Evolutionary conservation across 2,888 invertebrate species (phyloP).

Genomic region (Pegoplata infirma): DNA sequence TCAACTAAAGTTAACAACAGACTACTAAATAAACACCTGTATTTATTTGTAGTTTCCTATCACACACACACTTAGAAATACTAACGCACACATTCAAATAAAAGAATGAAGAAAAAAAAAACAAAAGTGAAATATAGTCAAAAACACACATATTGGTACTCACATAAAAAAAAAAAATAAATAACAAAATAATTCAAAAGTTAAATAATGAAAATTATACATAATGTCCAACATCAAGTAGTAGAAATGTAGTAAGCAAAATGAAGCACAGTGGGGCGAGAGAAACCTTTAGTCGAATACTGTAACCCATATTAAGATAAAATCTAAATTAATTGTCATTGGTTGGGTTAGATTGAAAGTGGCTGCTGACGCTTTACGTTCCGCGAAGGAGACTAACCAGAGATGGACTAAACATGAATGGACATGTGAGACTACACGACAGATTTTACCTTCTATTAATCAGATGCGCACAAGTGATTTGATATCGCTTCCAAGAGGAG

Average conservation of each 20-base stretch:
- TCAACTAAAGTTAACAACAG: conserved; percentile 42
- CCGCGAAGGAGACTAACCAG: no score
- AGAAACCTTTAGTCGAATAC: no score
- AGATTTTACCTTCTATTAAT: no score
- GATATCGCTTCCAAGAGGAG: no score
- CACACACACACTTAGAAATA: background rate
- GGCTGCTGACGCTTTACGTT: no score
- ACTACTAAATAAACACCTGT: conserved; percentile 53
- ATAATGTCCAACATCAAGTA: conserved; percentile 6
- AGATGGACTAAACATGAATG: no score
- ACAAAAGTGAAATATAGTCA: conserved; percentile 22
- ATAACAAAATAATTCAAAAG: conserved; percentile 44
- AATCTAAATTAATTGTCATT: no score
- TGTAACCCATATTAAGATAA: no score
- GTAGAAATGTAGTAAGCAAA: background rate
- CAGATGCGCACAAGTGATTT: no score
- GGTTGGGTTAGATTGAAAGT: no score
- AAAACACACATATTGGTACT: conserved; percentile 17
- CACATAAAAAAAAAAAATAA: conserved; percentile 1
- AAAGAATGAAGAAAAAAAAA: conserved; percentile 3
- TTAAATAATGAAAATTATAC: conserved; percentile 47
- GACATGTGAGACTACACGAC: no score
- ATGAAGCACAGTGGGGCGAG: background rate
- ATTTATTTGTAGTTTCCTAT: conserved; percentile 42
- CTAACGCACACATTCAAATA: background rate